Evolutionary conservation across 2,888 invertebrate genomes (phyloP).

Genomic region (Blera fallax): DNA sequence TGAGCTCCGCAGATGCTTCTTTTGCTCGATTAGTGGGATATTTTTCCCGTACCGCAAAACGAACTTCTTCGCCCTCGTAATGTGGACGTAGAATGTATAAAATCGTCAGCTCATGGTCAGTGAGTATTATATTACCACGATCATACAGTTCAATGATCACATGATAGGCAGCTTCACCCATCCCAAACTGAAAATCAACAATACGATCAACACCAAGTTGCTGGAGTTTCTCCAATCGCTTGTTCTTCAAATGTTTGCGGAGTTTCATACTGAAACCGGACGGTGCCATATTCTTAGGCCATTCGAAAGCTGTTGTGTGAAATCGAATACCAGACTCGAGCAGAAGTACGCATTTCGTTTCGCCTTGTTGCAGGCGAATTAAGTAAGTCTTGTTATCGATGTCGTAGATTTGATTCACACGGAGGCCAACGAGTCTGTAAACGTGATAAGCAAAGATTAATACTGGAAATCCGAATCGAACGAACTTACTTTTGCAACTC

Average conservation of each 20-base stretch:
- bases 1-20: constrained; percentile 82
- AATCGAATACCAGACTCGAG: constrained; percentile 97
- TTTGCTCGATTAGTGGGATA: constrained; percentile 92
- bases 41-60: constrained; percentile 95
- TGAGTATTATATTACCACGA: constrained; percentile 96
- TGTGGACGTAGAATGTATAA: constrained; percentile 96
- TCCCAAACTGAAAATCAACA: constrained; percentile 97
- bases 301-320: constrained; percentile 97
- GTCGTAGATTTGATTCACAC: constrained; percentile 98
- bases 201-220: constrained; percentile 97
- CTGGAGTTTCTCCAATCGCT: constrained; percentile 91
- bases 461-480: constrained; percentile 73
- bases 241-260: constrained; percentile 97
- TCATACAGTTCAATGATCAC: constrained; percentile 97
- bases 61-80: constrained; percentile 93
- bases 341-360: constrained; percentile 93
- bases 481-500: constrained; percentile 90
- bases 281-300: constrained; percentile 98
- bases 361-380: constrained; percentile 91
- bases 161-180: constrained; percentile 96
- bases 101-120: constrained; percentile 94
- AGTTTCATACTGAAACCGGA: constrained; percentile 99
- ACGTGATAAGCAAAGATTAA: constrained; percentile 48
- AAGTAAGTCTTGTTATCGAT: constrained; percentile 98
- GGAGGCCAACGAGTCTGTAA: constrained; percentile 91